Conservation (phyloP, 2,113 vertebrate genomes). For the Pachycephala philippinensis region DNA sequence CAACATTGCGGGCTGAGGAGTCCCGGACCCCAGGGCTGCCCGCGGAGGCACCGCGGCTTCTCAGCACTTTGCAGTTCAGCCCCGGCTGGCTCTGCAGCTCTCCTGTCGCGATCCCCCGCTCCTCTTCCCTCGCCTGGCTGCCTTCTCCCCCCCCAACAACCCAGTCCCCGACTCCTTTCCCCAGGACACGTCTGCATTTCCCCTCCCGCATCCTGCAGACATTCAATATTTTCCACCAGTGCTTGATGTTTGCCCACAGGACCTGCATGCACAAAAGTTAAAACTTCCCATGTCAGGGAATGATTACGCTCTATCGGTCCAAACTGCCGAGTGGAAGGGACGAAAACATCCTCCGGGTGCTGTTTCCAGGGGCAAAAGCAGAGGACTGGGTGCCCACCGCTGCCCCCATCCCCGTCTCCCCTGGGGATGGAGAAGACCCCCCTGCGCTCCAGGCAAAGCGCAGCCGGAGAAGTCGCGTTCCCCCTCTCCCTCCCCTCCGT, state of each 20-base stretch:
- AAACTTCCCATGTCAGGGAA: conserved; percentile 43
- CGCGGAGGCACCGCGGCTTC: background rate
- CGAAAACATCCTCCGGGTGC: background rate
- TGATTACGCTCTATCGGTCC: background rate
- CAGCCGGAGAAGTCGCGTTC: background rate
- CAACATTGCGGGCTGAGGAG: background rate
- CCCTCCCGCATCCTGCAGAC: background rate
- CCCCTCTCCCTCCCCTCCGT: background rate
- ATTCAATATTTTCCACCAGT: background rate
- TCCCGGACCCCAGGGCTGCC: background rate
- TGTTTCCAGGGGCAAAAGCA: background rate
- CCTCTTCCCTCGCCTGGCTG: background rate
- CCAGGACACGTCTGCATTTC: background rate
- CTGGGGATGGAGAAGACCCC: background rate
- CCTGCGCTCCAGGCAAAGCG: background rate
- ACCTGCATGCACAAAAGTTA: conserved; percentile 40
- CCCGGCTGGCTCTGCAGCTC: background rate
- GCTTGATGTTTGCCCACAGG: conserved; percentile 30
- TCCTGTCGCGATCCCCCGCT: background rate
- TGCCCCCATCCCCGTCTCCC: background rate
- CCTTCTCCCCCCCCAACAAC: background rate
- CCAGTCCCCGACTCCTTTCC: background rate
- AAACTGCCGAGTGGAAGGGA: background rate
- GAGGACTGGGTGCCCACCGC: background rate
- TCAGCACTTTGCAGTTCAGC: background rate